Evolutionary conservation across 2,888 invertebrate genomes (phyloP), one percentile per base, ranked within the genome.

Genomic region (Sphaerophoria taeniata): DNA sequence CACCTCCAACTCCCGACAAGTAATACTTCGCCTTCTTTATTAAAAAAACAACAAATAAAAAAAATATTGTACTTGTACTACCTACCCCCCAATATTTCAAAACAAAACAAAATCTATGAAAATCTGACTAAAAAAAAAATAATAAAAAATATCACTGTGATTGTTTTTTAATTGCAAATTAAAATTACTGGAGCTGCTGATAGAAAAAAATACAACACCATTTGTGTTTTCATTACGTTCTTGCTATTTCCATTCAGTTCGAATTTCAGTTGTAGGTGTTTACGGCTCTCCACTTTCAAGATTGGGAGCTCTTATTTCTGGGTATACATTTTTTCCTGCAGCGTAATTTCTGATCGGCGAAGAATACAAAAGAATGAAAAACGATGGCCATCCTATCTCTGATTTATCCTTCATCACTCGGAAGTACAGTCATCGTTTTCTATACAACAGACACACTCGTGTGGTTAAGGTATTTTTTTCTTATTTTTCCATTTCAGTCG

Each of bases 101-200:
- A 63, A 63, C 61, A 76, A 88, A 89, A 87, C 65, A 72, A 83
- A 88, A 89, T 87, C 89, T 87, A 87, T 88, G 88, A 88, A 88
- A 87, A 84, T 88, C 88, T 89, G 76, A 85, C 81, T 77, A 77
- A 85, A 91, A 60, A 53, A 63, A 58, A 53, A 65, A 65, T 49
- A 2, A 24, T 24, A 24, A 49, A 65, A 65, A 90, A 91, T 91
- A 91, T 91, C 91, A 90, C 91, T 91, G 91, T 91, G 91, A 91
- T 91, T 91, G 91, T 91, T 91, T 91, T 91, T 91, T 91, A 91
- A 91, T 91, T 91, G 90, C 90, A 91, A 90, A 91, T 91, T 91
- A 91, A 91, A 85, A 91, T 90, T 91, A 91, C 91, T 90, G 91
- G 90, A 91, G 90, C 91, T 91, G 91, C 91, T 91, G 91, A 91